A percentile compares a stretch with the other conserved stretches of the same genome.
Conservation (phyloP, 2,797 vertebrate species). For the Eospalax fontanierii region DNA sequence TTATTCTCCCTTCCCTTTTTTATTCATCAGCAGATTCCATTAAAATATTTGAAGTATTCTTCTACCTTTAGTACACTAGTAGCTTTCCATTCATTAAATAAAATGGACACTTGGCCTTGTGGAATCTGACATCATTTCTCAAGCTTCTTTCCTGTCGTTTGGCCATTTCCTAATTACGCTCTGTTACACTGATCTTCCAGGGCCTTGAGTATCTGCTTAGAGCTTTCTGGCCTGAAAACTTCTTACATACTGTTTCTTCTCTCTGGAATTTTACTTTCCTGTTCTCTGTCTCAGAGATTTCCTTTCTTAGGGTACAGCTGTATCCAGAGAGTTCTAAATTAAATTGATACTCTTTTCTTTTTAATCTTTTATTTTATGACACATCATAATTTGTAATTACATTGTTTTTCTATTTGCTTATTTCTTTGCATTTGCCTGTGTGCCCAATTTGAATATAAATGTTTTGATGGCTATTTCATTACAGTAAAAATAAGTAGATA, state of each 20-base stretch:
- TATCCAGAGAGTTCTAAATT: background rate
- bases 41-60: background rate
- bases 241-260: background rate
- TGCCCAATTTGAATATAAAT: background rate
- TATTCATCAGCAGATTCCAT: background rate
- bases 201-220: background rate
- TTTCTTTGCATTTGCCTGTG: no score
- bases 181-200: background rate
- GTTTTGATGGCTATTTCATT: background rate
- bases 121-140: background rate
- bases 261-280: background rate
- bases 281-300: no score
- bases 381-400: background rate
- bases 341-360: background rate
- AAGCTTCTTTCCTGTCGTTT: background rate
- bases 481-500: background rate
- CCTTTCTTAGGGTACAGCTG: no score
- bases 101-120: background rate
- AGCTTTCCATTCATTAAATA: conserved; percentile 15
- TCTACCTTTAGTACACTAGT: background rate
- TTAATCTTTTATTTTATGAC: background rate
- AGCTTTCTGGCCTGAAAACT: background rate
- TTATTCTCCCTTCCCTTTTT: background rate
- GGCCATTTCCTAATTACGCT: background rate
- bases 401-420: no score